Percentiles rank a stretch among this genome's conserved stretches.
These are phyloP conservation scores for Diaphora mendica DNA, from an alignment of 2,888 invertebrate genomes.

Conservation along the genomic window DNA sequence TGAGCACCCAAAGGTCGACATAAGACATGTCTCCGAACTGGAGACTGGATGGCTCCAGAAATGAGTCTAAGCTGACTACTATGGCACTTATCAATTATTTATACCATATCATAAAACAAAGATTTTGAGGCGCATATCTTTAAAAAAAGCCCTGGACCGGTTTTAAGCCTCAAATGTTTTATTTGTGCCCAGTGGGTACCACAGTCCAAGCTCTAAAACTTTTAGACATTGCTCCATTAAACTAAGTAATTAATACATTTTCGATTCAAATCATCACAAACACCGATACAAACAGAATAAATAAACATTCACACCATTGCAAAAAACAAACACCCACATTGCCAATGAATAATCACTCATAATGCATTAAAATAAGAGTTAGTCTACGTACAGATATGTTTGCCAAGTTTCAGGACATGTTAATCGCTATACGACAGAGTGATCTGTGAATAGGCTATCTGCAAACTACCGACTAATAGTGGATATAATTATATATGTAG, in stretches of 20 bases:
- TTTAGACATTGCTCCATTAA: constrained; percentile 14
- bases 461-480: constrained; percentile 40
- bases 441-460: constrained; percentile 63
- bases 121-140: too few relatives aligned
- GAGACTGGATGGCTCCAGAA: too few relatives aligned
- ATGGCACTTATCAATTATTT: too few relatives aligned
- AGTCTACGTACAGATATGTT: constrained; percentile 35
- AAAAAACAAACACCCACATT: neutral
- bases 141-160: too few relatives aligned
- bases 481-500: neutral
- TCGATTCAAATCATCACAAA: constrained; percentile 40
- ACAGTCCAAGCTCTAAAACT: neutral
- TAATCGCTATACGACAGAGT: constrained; percentile 70
- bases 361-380: constrained; percentile 10
- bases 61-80: too few relatives aligned
- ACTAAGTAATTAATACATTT: constrained; percentile 35
- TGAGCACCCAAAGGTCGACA: too few relatives aligned
- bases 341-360: constrained; percentile 23
- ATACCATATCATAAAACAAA: too few relatives aligned
- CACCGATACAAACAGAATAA: constrained; percentile 37
- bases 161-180: neutral
- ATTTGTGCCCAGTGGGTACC: neutral
- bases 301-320: constrained; percentile 27
- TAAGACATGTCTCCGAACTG: too few relatives aligned
- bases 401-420: constrained; percentile 66